Evolutionary conservation across 2,113 vertebrate species (phyloP).

Genomic region (Perccottus glenii): DNA sequence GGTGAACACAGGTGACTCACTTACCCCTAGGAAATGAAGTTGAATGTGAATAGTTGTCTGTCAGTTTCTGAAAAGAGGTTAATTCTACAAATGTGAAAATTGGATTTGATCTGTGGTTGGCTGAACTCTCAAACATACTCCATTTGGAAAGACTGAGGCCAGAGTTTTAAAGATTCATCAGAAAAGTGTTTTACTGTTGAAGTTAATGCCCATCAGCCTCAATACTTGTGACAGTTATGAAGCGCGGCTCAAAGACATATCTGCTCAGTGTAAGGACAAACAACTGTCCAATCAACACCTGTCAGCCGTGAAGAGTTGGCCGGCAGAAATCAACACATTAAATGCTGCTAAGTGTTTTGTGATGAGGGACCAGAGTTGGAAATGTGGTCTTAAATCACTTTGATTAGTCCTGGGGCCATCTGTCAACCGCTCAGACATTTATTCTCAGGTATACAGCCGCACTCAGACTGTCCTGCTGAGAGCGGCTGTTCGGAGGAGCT

Average conservation of each 20-base stretch:
- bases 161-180: not conserved
- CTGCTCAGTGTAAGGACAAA: slow-evolving; percentile 31
- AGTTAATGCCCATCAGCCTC: slow-evolving; percentile 14
- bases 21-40: not conserved
- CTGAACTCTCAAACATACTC: not conserved
- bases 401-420: slow-evolving; percentile 42
- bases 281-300: slow-evolving; percentile 43
- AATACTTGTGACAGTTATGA: slow-evolving; percentile 30
- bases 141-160: not conserved
- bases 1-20: no score
- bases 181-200: not conserved
- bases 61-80: not conserved
- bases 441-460: not conserved
- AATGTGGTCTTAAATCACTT: slow-evolving; percentile 43
- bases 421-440: slow-evolving; percentile 48
- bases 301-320: slow-evolving; percentile 31
- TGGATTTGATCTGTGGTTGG: not conserved
- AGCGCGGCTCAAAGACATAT: slow-evolving; percentile 36
- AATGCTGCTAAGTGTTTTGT: slow-evolving; percentile 2
- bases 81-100: not conserved
- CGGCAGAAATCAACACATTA: not conserved
- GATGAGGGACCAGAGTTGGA: not conserved
- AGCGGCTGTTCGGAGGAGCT: not conserved
- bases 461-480: slow-evolving; percentile 4
- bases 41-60: not conserved